Base-by-base conservation (phyloP, 2,113 vertebrate genomes). In the Channa argus region DNA sequence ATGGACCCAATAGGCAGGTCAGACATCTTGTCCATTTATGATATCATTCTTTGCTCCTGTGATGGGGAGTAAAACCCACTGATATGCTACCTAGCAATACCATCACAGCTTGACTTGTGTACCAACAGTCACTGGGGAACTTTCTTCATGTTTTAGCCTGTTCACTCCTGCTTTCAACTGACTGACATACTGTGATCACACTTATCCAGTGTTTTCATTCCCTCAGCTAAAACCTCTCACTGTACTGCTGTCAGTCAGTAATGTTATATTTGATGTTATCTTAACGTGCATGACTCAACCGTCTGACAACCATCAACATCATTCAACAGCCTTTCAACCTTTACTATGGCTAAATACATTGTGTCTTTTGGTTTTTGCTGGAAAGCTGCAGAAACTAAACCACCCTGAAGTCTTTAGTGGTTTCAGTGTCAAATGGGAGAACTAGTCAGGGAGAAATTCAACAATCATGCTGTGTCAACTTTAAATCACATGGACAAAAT, bases 221-320 rank as follows among this genome's bases (percentile, higher is more conserved):
- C 24, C 24, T 24, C 24, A 24, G 24, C 24, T 24, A 24, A 24
- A 24, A 24, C 24, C 24, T 24, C 24, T 24, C 24, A 24, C 24
- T 24, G 24, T 24, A 24, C 24, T 24, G 24, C 24, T 24, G 24
- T 71, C 79, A 64, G 44, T 70, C 65, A 74, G 41, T 4, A 56
- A 15, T 41, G 65, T 49, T 36, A 37, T 43, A 83, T 67, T 61
- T 63, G 58, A 82, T 80, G 50, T 62, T 88, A 89, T 90, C 80
- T 70, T 33, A 12, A 83, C n/a, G 12, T 50, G 45, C 62, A 44
- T 84, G 81, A 89, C 79, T 86, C 80, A 65, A 51, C 61, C 70
- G 13, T 43, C 36, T 79, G 77, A 88, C 84, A 80, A 78, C 77
- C 44, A 52, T 55, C 60, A 11, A 63, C 70, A 77, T 72, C 24